Evolutionary conservation across 64 coral and sea anemone species (phyloP).

Genomic region (Stylophora pistillata): DNA sequence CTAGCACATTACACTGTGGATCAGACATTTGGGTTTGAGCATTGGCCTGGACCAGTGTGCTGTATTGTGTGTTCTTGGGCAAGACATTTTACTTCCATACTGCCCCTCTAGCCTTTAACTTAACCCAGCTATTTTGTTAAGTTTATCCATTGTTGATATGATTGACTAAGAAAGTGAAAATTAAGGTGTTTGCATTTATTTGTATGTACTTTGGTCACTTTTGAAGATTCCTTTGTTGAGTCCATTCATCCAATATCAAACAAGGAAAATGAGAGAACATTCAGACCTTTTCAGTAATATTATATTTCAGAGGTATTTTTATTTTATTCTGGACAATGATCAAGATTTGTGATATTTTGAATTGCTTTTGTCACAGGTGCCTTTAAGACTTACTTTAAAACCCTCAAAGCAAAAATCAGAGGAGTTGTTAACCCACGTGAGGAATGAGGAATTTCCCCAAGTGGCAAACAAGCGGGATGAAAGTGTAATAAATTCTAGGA

Average conservation of each 20-base stretch:
- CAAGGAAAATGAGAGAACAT: no score
- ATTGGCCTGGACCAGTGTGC: no score
- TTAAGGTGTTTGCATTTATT: no score
- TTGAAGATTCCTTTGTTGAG: no score
- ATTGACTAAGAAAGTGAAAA: neutral
- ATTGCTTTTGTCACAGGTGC: constrained; percentile 33
- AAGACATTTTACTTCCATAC: no score
- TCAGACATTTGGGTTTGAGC: neutral
- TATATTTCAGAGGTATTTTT: no score
- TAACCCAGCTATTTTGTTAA: neutral
- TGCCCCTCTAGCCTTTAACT: no score
- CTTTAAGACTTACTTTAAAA: constrained; percentile 16
- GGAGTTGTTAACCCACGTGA: constrained; percentile 1
- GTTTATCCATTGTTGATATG: neutral
- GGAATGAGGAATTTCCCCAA: constrained; percentile 1
- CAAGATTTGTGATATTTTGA: neutral
- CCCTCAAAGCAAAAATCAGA: constrained; percentile 8
- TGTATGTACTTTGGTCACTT: no score
- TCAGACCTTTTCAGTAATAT: no score
- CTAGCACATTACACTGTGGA: neutral
- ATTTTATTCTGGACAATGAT: no score
- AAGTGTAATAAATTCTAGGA: constrained; percentile 19
- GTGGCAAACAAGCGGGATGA: constrained; percentile 18
- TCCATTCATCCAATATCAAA: no score
- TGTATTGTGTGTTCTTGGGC: no score